Base-by-base conservation (phyloP, 2,888 invertebrate genomes). In the Orchesella flavescens region DNA sequence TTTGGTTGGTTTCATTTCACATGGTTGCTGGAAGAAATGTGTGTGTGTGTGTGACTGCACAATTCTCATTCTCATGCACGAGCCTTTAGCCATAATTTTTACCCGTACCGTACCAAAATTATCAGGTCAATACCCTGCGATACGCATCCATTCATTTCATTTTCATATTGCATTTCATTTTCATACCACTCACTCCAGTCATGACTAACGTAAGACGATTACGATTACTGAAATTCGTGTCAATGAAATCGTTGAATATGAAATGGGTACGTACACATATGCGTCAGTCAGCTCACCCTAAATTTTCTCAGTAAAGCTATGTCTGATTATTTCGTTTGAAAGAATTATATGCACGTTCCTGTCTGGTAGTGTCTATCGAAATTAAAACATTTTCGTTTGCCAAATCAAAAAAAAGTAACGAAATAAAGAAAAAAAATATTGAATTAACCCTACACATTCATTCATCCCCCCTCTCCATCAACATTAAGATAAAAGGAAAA, bases 121-220 rank as follows among this genome's bases (percentile, higher is more conserved):
- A 71, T 78, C 69, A 78, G 78, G 78, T 78, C 78, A 78, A 63
- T 63, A 78, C 46, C 69, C 71, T 78, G n/a, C 46, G n/a, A 34
- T 77, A 59, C 59, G 76, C 66, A 66, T 68, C 68, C 21, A 71
- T 49, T 9, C 66, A 77, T 59, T 63, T 55, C 66, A 61, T 23
- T 5, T 24, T 61, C 13, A 59, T 23, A 59, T 59, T 55, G n/a
- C n/a, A 55, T 55, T n/a, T n/a, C 55, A 5, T 12, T 55, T 55
- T 55, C 44, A 44, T 44, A 44, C 44, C 44, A 44, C 9, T 55
- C 55, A 17, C 57, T 57, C 17, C n/a, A 49, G 49, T 49, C 34
- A 34, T 34, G 34, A 34, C 34, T n/a, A 44, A 44, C 44, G 44
- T 9, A 49, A 49, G 49, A 49, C 34, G 34, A 34, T 34, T 34